These are phyloP conservation scores for Bovichtus variegatus DNA, from an alignment of 2,797 vertebrate genomes.

Conservation along the genomic window DNA sequence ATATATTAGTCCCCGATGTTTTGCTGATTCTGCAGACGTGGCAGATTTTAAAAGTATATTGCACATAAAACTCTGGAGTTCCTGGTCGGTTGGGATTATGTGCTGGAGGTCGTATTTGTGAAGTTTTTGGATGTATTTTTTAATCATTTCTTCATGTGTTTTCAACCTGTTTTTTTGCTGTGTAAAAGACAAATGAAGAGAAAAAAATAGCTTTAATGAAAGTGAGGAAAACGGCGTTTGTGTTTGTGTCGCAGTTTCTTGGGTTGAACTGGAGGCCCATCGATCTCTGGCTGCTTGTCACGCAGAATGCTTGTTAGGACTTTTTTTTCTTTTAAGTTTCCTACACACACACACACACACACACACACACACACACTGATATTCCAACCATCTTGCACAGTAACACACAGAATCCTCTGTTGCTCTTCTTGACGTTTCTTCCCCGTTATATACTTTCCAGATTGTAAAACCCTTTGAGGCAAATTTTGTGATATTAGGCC, in stretches of 20 bases:
- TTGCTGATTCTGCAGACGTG: no score
- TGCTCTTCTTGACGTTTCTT: no score
- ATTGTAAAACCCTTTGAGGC: no score
- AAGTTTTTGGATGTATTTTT: background rate
- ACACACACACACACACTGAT: no score
- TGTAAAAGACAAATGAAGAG: background rate
- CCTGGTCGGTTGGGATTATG: background rate
- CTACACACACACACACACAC: rapidly evolving
- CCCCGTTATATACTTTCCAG: no score
- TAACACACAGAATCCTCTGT: no score
- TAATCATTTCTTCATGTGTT: no score
- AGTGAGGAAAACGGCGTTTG: background rate
- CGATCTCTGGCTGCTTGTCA: background rate
- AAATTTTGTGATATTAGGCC: no score
- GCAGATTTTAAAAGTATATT: background rate
- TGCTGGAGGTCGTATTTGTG: background rate
- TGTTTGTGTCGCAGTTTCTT: background rate
- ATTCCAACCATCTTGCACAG: no score
- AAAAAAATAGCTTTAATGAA: background rate
- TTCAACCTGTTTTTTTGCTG: background rate
- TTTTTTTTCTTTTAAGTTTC: background rate
- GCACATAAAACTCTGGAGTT: no score
- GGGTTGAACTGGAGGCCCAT: background rate
- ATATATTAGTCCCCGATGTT: no score
- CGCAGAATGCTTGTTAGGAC: background rate